These are phyloP conservation scores for Pachyramphus minor DNA, from an alignment of 2,113 vertebrate species.

Conservation along the genomic window DNA sequence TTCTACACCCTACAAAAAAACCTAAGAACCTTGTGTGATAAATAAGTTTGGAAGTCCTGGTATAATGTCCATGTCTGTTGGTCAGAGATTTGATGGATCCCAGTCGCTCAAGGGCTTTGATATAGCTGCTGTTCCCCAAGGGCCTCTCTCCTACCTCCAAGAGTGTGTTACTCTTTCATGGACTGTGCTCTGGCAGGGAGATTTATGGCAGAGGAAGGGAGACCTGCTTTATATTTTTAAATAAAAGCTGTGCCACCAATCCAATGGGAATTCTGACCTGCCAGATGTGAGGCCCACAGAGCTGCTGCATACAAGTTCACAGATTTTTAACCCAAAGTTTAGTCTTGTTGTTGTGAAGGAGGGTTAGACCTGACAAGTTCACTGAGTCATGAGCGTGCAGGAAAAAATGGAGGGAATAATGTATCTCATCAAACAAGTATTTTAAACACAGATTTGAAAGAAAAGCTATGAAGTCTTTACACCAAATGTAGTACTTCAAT, in stretches of 20 bases:
- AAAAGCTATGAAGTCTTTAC: not conserved
- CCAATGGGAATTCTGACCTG: not conserved
- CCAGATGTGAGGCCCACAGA: not conserved
- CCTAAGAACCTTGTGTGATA: not conserved
- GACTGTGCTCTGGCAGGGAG: not conserved
- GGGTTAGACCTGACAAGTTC: not conserved
- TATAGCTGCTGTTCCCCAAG: not conserved
- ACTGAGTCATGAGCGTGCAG: not conserved
- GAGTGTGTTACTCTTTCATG: not conserved
- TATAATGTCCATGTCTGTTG: fast-evolving
- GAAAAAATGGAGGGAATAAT: not conserved
- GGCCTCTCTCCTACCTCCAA: not conserved
- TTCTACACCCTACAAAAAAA: not conserved
- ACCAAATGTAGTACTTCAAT: not conserved
- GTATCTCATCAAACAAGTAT: not conserved
- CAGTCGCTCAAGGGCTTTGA: not conserved
- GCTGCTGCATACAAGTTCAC: not conserved
- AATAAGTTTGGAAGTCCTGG: not conserved
- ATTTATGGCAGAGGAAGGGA: not conserved
- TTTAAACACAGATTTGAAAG: not conserved
- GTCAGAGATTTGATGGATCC: not conserved
- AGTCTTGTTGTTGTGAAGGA: not conserved
- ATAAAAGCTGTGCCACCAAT: not conserved
- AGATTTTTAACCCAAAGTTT: not conserved
- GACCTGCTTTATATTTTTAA: not conserved